Percentiles rank a stretch among this genome's conserved stretches.
phyloP scores from a whole-genome alignment of 2,113 vertebrate genomes.

The Chrysochloris asiatica region DNA sequence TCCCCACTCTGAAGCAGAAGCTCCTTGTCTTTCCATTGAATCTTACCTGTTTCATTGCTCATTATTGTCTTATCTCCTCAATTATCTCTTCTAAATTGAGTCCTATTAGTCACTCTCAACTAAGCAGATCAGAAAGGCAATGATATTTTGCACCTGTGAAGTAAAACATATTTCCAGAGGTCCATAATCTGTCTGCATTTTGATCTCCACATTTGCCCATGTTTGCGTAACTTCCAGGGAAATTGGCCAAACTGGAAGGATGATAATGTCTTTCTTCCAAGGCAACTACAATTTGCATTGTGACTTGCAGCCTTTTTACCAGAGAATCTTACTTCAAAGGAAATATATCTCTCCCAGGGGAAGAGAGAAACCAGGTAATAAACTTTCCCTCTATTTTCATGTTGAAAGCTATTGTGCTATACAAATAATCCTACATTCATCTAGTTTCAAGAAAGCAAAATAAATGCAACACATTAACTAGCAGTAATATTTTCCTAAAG shows the following conservation, averaged over 20 bases:
- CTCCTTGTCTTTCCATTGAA: background rate
- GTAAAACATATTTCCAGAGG: background rate
- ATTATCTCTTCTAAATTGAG: background rate
- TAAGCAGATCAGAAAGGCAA: background rate
- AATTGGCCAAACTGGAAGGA: constrained; percentile 2
- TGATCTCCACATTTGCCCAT: background rate
- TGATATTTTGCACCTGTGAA: background rate
- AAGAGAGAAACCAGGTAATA: constrained; percentile 32
- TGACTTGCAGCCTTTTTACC: constrained; percentile 14
- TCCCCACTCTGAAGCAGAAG: background rate
- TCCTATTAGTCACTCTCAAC: background rate
- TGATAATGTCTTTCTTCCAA: constrained; percentile 3
- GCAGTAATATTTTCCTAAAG: constrained; percentile 5
- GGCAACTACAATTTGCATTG: background rate
- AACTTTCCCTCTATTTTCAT: background rate
- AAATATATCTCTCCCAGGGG: constrained; percentile 25
- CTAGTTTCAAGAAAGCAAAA: constrained; percentile 16
- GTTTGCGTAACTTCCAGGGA: background rate
- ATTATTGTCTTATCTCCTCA: background rate
- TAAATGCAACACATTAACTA: background rate
- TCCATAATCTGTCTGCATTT: background rate
- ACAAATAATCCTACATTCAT: constrained; percentile 1
- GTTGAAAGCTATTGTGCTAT: constrained; percentile 5
- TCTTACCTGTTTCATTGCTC: background rate
- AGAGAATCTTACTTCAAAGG: constrained; percentile 34